Base-by-base conservation (phyloP, 2,113 vertebrate species). In the Corynorhinus townsendii region DNA sequence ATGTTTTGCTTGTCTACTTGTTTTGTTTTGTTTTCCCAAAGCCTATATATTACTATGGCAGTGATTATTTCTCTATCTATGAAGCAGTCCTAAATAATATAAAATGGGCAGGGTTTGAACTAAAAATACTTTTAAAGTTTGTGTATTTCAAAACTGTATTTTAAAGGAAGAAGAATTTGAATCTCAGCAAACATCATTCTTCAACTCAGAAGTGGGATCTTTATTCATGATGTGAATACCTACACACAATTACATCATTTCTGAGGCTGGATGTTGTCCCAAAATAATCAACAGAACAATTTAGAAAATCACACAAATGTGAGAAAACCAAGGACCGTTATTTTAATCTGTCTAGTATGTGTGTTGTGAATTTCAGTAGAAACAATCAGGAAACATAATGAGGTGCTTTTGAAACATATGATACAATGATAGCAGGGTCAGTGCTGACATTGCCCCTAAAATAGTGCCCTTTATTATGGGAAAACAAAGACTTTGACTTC, bases 1-100 rank as follows among this genome's bases (percentile, higher is more conserved):
- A 33, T 45, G 4, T 69, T 69, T 85, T 89, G 4, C 28, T 90
- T 47, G 0, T 77, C 7, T 93, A 22, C 26, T 91, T 83, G 1
- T 11, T 93, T 93, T 79, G 4, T 10, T 90, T 93, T 86, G 19
- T 33, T 86, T 83, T 56, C 62, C 9, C 26, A 62, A 87, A 83
- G 15, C 8, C 35, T 76, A 28, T 52, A 54, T 14, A 56, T 56
- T 56, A 6, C 71, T 59, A 54, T 47, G 20, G 9, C 38, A 45
- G 4, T 72, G 9, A 91, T 38, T 88, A 19, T 82, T 84, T 75
- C 11, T 52, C 26, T 24, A 79, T 66, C 5, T 83, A 19, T 64
- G 47, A 92, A 75, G 4, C 6, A 88, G 14, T 52, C 84, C 30
- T 76, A 75, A 64, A 22, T 76, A 71, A 72, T 54, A 64, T 49